Evolutionary conservation across 2,888 invertebrate species (phyloP), one percentile per base, ranked within the genome.

Genomic region (Clanis bilineata): DNA sequence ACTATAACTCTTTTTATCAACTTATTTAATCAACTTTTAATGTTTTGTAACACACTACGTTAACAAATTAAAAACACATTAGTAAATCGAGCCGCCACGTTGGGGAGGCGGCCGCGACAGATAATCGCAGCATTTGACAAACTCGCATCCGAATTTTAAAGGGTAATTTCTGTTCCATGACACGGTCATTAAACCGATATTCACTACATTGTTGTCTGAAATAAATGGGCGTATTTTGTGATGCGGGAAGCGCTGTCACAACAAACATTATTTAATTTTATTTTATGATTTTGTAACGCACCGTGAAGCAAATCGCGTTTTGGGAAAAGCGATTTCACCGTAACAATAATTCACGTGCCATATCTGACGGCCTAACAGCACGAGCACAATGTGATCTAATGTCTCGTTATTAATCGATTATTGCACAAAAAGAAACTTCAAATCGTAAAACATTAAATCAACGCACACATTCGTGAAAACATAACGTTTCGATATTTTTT

Each of bases 221-320:
- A 88, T 86, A 87, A 88, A 90, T 90, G 87, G 80, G 71, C 76
- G 78, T 80, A 80, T 88, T 88, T 84, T 86, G 89, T 88, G 83
- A 90, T 85, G 88, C 86, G 86, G 87, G 84, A 83, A 83, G 81
- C 83, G 76, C 83, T 89, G 91, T 90, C 91, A 91, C 86, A 91
- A 91, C 89, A 91, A 86, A 88, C 87, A 86, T 88, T 88, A 88
- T 86, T 85, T 87, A 80, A 86, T 86, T 88, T 85, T 80, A 85
- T 82, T 90, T 90, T 88, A 90, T 83, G 88, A 83, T 83, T 81
- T 78, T 73, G 81, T 90, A 90, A 91, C 77, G 79, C 74, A 69
- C 83, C 91, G 83, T 91, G 89, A 90, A 86, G 86, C 74, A 75
- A 80, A 73, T 76, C 73, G 77, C 84, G 74, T 84, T 90, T 86